A percentile compares a stretch with the other conserved stretches of the same genome.
Conservation (phyloP, 1,140 invertebrate species). For the Asobara japonica region DNA sequence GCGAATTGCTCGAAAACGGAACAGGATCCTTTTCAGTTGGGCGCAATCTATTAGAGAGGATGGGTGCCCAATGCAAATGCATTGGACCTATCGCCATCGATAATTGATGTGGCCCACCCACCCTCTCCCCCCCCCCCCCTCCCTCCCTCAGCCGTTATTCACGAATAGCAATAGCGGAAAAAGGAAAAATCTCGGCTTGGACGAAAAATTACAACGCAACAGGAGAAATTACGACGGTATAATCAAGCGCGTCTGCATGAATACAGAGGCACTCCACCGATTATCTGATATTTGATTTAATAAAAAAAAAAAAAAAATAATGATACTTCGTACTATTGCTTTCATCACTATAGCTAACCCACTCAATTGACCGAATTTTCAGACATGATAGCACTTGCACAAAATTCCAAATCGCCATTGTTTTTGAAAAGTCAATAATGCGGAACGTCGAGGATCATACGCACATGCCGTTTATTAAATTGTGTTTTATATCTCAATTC, state of each 20-base stretch:
- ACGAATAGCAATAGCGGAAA: background rate
- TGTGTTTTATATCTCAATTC: too few relatives aligned
- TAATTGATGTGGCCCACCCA: conserved; percentile 4
- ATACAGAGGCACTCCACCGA: background rate
- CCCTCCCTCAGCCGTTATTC: background rate
- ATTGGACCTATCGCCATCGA: conserved; percentile 19
- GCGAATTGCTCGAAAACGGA: background rate
- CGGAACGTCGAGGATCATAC: too few relatives aligned
- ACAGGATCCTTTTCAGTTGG: background rate
- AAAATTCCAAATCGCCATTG: too few relatives aligned
- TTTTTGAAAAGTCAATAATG: too few relatives aligned
- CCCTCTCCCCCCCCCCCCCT: too few relatives aligned
- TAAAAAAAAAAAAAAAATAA: background rate
- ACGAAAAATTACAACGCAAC: conserved; percentile 23
- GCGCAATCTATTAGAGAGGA: background rate
- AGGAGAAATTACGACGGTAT: conserved; percentile 7
- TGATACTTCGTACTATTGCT: too few relatives aligned
- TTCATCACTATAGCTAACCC: too few relatives aligned
- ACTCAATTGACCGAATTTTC: too few relatives aligned
- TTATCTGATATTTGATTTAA: background rate
- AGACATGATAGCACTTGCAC: too few relatives aligned
- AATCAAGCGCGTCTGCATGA: background rate
- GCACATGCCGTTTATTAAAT: too few relatives aligned
- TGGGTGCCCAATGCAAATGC: background rate
- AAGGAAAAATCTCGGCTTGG: background rate